phyloP scores from a whole-genome alignment of 2,113 vertebrate genomes.

The Coptodon bakossiorum region DNA sequence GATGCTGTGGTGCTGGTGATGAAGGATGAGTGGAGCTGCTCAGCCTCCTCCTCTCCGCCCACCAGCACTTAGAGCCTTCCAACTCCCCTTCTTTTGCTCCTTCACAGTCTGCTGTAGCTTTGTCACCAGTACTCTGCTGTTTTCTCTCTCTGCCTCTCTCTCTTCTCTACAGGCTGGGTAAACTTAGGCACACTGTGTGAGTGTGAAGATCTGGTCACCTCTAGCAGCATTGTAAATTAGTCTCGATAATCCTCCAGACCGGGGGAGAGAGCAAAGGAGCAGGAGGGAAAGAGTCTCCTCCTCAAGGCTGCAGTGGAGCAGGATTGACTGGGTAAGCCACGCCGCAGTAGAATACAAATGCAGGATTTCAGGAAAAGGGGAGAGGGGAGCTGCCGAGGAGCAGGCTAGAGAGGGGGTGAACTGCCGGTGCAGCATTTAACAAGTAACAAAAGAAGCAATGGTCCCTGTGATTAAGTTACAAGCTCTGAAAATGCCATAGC shows the following conservation, averaged over 20 bases:
- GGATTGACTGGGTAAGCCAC: slow-evolving; percentile 45
- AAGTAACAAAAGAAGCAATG: neutral
- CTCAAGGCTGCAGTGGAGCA: slow-evolving; percentile 26
- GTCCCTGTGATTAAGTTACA: neutral
- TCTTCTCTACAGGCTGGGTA: slow-evolving; percentile 4
- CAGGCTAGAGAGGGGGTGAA: neutral
- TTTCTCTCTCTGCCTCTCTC: neutral
- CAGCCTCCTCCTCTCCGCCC: slow-evolving; percentile 59
- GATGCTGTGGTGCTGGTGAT: slow-evolving; percentile 29
- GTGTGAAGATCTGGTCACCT: slow-evolving; percentile 42
- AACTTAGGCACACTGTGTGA: slow-evolving; percentile 38
- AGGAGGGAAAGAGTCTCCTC: slow-evolving; percentile 20
- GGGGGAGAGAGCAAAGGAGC: neutral
- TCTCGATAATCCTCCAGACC: slow-evolving; percentile 3
- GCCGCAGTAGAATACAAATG: slow-evolving; percentile 55
- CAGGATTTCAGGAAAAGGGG: slow-evolving; percentile 8
- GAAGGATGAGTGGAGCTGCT: slow-evolving; percentile 42
- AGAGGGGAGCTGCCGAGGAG: neutral
- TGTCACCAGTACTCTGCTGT: slow-evolving; percentile 21
- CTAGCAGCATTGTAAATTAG: slow-evolving; percentile 19
- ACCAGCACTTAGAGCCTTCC: slow-evolving; percentile 52
- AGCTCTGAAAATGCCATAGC: neutral
- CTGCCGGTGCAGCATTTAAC: neutral
- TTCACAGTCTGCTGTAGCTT: slow-evolving; percentile 37
- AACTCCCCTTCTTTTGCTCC: slow-evolving; percentile 46